Percentiles rank a stretch among this genome's conserved stretches.
Evolutionary conservation across 2,797 vertebrate genomes (phyloP).

Genomic region (Columba guinea): DNA sequence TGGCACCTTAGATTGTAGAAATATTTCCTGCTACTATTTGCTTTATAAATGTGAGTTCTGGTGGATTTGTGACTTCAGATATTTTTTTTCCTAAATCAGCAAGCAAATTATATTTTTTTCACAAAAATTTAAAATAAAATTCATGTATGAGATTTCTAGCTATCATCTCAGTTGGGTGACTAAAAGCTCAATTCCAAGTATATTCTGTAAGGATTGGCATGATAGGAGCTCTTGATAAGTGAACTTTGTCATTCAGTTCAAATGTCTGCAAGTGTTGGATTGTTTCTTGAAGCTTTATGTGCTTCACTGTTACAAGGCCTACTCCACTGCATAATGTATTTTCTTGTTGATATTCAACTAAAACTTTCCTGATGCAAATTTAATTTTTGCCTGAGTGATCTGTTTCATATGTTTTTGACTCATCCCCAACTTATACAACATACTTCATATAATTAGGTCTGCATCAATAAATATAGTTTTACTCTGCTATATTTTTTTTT

Average conservation of each 20-base stretch:
- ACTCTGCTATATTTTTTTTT: background rate
- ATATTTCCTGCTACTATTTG: background rate
- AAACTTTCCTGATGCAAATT: background rate
- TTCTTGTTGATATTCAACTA: background rate
- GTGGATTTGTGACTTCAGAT: background rate
- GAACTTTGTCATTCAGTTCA: background rate
- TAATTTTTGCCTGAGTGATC: background rate
- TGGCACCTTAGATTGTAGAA: background rate
- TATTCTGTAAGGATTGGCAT: background rate
- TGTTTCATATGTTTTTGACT: background rate
- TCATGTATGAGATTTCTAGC: background rate
- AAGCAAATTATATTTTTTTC: background rate
- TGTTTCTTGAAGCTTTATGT: background rate
- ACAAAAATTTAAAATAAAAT: background rate
- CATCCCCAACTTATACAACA: background rate
- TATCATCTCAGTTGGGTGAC: background rate
- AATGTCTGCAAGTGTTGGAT: background rate
- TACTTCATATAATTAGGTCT: background rate
- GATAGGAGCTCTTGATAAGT: background rate
- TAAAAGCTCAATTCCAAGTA: background rate
- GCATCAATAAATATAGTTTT: background rate
- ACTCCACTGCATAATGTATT: background rate
- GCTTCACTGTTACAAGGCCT: background rate
- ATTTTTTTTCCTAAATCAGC: background rate
- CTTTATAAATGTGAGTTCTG: background rate